These are phyloP conservation scores for Magallana gigas DNA, from an alignment of 1,140 invertebrate genomes.

Conservation along the genomic window DNA sequence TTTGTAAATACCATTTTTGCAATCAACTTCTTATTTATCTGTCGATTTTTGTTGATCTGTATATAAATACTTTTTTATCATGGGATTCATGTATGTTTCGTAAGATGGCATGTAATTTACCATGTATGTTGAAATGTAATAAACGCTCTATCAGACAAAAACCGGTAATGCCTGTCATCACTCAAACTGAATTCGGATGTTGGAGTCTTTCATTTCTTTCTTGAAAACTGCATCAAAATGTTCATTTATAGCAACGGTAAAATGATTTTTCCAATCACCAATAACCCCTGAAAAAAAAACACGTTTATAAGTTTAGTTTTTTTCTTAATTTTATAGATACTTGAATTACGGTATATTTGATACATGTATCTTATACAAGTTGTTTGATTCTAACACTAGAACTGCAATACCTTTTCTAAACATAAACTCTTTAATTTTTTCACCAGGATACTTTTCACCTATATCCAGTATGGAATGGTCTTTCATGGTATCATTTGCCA, in stretches of 20 bases:
- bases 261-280: conserved; percentile 81
- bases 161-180: background rate
- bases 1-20: too few species aligned
- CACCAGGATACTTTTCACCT: background rate
- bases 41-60: too few species aligned
- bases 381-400: too few species aligned
- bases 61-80: too few species aligned
- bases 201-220: conserved; percentile 61
- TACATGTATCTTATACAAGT: too few species aligned
- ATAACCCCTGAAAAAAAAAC: conserved; percentile 75
- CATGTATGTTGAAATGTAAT: too few species aligned
- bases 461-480: background rate
- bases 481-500: background rate
- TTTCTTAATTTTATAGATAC: too few species aligned
- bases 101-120: too few species aligned
- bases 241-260: conserved; percentile 76
- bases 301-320: background rate
- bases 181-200: conserved; percentile 10
- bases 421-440: background rate
- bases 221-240: conserved; percentile 74
- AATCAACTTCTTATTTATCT: too few species aligned
- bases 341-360: too few species aligned
- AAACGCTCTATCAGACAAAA: too few species aligned
- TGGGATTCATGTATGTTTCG: too few species aligned
- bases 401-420: background rate